Evolutionary conservation across 1,140 invertebrate genomes (phyloP).

Genomic region (Heliconius hewitsoni): DNA sequence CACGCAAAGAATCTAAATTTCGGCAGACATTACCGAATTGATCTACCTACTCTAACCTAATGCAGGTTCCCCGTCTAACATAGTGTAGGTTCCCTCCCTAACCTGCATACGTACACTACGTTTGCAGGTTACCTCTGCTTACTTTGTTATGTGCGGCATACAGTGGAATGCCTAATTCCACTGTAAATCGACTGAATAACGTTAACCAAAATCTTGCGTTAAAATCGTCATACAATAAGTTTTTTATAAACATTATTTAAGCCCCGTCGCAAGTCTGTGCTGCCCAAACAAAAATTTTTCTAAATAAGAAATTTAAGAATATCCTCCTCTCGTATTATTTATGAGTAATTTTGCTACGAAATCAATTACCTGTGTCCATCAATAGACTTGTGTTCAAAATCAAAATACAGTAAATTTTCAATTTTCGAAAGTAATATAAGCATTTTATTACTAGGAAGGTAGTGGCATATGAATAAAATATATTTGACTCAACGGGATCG

Average conservation of each 20-base stretch:
- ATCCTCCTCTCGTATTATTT: not conserved
- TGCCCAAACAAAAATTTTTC: not conserved
- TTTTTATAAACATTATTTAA: not conserved
- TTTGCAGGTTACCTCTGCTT: not conserved
- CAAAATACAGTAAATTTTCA: not conserved
- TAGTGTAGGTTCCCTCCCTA: too few relatives aligned
- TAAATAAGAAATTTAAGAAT: conserved; percentile 11
- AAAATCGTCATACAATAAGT: too few relatives aligned
- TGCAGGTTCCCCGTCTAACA: too few relatives aligned
- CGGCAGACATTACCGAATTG: too few relatives aligned
- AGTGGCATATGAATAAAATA: too few relatives aligned
- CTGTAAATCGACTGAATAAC: too few relatives aligned
- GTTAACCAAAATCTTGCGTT: too few relatives aligned
- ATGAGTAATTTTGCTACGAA: conserved; percentile 7
- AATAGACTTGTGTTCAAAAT: not conserved
- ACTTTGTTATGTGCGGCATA: not conserved
- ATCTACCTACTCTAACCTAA: too few relatives aligned
- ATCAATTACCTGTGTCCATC: conserved; percentile 6
- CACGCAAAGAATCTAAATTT: too few relatives aligned
- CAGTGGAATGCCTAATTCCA: not conserved
- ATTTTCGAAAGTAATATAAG: not conserved
- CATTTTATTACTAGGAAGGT: not conserved
- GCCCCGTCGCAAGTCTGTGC: not conserved
- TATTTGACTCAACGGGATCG: too few relatives aligned
- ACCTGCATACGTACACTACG: too few relatives aligned